Conservation (phyloP, 2,888 invertebrate species). For the Lasioglossum calceatum region DNA sequence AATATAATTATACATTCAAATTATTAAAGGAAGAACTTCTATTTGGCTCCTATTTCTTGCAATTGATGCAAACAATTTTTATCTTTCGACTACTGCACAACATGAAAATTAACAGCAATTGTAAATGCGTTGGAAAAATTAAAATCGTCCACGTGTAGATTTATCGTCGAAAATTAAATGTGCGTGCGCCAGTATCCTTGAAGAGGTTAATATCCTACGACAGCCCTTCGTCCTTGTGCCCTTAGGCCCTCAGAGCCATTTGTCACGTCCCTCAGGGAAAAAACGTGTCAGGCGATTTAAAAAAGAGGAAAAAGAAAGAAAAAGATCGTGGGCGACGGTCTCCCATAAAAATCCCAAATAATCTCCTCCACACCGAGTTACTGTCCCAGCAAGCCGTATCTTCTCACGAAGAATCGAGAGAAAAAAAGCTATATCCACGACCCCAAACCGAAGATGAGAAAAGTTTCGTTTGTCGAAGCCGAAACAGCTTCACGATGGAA, state of each 20-base stretch:
- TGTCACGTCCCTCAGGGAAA: background rate
- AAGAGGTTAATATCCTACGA: slow-evolving; percentile 27
- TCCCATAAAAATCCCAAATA: background rate
- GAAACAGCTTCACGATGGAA: background rate
- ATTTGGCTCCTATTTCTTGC: too few species aligned
- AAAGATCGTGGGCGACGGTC: background rate
- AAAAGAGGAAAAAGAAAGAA: background rate
- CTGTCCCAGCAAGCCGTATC: background rate
- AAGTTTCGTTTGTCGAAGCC: background rate
- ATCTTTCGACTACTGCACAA: background rate
- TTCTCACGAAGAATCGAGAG: background rate
- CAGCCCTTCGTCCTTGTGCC: background rate
- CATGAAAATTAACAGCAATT: background rate
- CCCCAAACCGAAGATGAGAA: background rate
- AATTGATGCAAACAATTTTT: too few species aligned
- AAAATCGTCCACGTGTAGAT: background rate
- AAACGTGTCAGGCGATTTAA: slow-evolving; percentile 11
- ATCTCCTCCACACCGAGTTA: background rate
- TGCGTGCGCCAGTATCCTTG: background rate
- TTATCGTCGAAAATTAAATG: background rate
- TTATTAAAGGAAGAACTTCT: too few species aligned
- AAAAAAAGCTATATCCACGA: background rate
- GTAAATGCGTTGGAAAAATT: background rate
- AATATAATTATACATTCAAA: too few species aligned
- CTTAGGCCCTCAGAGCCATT: slow-evolving; percentile 1